Base-by-base conservation (phyloP, 2,113 vertebrate genomes). In the Cololabis saira region DNA sequence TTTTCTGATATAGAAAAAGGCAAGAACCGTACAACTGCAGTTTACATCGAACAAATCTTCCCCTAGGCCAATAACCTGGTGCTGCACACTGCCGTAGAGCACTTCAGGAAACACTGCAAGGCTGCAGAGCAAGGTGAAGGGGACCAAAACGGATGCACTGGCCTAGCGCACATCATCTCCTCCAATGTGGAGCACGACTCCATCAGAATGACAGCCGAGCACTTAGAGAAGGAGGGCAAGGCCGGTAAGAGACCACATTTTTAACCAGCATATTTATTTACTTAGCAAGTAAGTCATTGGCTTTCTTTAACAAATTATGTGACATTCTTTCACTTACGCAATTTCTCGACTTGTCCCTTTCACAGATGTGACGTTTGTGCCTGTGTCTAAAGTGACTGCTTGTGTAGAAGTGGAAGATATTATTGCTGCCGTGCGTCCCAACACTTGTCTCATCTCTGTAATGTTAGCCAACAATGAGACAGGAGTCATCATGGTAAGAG, bases 401-500 rank as follows among this genome's bases (percentile, higher is more conserved):
- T 92, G 14, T 15, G 93, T 91, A 0, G 95, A 98, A 74, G 95
- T 92, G 1, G 94, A 96, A 0, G 95, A 97, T 12, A 8, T 98
- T 21, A 64, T 99, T 0, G 92, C 95, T 0, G 92, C 94, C 0
- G 22, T 99, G 61, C 92, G 94, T 52, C 95, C 96, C 0, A 90
- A 92, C 90, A 99, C 97, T 0, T 96, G 97, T 87, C 92, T 99
- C 1, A 87, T 99, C 78, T 97, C 96, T 14, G 7, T 98, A 72
- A 99, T 98, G 97, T 58, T 98, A 88, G 98, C 98, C 71, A 99
- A 99, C 80, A 99, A 99, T 0, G 97, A 99, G 92, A 99, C 97
- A 0, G 98, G 98, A 0, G 77, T 98, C 47, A 49, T 99, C 74
- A 99, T 99, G 98, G 98, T 99, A 84, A 94, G 80, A 67, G 19